These are phyloP conservation scores for Stichopus horrens DNA, from an alignment of 53 echinoderm and acorn worm genomes.

Conservation along the genomic window DNA sequence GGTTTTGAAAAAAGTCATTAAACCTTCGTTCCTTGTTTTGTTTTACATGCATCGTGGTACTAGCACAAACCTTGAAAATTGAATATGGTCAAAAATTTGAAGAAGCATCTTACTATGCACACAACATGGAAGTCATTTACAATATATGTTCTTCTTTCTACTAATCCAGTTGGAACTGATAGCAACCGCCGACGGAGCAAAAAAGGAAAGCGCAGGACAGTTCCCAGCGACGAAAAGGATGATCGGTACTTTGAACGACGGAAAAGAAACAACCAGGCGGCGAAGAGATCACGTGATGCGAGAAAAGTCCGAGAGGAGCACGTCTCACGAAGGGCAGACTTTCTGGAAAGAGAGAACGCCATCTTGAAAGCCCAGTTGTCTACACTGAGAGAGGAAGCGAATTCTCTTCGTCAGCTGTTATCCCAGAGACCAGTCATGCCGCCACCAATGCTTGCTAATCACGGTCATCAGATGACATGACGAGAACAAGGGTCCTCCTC, in stretches of 20 bases:
- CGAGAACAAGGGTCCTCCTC: background rate
- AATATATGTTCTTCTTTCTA: too few species aligned
- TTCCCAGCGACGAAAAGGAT: slow-evolving; percentile 62
- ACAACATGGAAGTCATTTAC: too few species aligned
- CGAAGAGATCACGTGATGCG: slow-evolving; percentile 92
- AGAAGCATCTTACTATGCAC: too few species aligned
- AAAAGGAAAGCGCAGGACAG: background rate
- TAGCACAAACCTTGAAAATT: too few species aligned
- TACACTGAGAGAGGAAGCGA: slow-evolving; percentile 86
- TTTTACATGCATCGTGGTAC: too few species aligned
- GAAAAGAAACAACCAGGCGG: slow-evolving; percentile 89
- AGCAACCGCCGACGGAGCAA: slow-evolving; percentile 17
- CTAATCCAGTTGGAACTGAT: too few species aligned
- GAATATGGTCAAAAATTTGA: too few species aligned
- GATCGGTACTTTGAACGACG: slow-evolving; percentile 87
- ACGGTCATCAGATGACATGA: slow-evolving; percentile 6
- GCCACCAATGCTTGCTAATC: slow-evolving; percentile 12
- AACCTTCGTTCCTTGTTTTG: too few species aligned
- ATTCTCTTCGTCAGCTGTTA: slow-evolving; percentile 79
- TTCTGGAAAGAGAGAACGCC: slow-evolving; percentile 87
- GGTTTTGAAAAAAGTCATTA: too few species aligned
- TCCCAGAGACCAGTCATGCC: slow-evolving; percentile 71
- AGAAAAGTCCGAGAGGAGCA: slow-evolving; percentile 84
- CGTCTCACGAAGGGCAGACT: slow-evolving; percentile 80
- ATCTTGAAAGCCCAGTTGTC: slow-evolving; percentile 79